Evolutionary conservation across 2,888 invertebrate species (phyloP).

Genomic region (Pseudanteris insignis): DNA sequence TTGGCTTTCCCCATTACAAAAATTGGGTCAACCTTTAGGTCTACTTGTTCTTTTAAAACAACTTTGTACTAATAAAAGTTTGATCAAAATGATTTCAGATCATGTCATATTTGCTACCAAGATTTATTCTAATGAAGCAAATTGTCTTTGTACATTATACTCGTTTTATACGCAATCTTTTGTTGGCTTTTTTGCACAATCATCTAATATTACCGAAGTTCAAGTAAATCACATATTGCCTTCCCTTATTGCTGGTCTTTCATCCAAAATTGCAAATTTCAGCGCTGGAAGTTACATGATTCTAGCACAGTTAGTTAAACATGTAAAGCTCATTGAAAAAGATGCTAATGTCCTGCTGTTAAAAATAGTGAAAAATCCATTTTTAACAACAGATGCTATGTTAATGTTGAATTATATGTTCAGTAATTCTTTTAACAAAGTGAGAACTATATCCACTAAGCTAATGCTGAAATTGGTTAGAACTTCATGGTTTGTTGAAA

Average conservation of each 20-base stretch:
- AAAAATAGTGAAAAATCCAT: slow-evolving; percentile 68
- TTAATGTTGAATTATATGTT: slow-evolving; percentile 77
- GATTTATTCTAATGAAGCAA: slow-evolving; percentile 71
- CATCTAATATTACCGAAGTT: slow-evolving; percentile 70
- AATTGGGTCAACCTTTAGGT: slow-evolving; percentile 78
- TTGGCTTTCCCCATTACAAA: slow-evolving; percentile 80
- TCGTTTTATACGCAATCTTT: slow-evolving; percentile 83
- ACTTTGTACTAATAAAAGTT: slow-evolving; percentile 72
- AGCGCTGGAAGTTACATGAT: slow-evolving; percentile 80
- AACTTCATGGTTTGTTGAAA: slow-evolving; percentile 67
- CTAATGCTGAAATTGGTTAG: slow-evolving; percentile 69
- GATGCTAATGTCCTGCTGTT: slow-evolving; percentile 72
- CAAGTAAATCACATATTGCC: slow-evolving; percentile 78
- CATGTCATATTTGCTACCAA: slow-evolving; percentile 71
- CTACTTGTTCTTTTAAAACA: slow-evolving; percentile 79
- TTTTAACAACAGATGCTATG: slow-evolving; percentile 73
- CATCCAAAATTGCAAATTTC: slow-evolving; percentile 76
- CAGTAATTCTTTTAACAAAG: slow-evolving; percentile 71
- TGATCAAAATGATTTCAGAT: slow-evolving; percentile 73
- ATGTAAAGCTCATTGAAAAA: slow-evolving; percentile 70
- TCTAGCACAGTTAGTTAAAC: slow-evolving; percentile 74
- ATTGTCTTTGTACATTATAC: slow-evolving; percentile 75
- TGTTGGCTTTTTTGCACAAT: slow-evolving; percentile 75
- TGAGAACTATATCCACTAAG: slow-evolving; percentile 68
- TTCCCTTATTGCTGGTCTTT: slow-evolving; percentile 76